Evolutionary conservation across 2,888 invertebrate species (phyloP).

Genomic region (Brachyptera putata): DNA sequence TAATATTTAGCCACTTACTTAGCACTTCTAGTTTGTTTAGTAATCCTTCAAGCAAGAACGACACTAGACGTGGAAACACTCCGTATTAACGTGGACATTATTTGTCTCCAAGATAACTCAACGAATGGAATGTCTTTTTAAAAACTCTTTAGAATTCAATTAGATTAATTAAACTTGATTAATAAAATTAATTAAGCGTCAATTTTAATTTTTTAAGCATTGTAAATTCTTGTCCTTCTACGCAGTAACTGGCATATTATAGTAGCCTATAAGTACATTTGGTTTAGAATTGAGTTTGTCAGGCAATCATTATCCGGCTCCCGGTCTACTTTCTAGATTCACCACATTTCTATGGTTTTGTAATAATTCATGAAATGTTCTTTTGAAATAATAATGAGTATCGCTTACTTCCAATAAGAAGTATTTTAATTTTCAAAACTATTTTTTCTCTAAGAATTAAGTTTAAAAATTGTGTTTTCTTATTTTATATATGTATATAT

Average conservation of each 20-base stretch:
- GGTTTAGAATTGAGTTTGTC: not conserved
- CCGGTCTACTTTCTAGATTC: not conserved
- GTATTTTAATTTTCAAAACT: not conserved
- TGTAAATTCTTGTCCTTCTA: not conserved
- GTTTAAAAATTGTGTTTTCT: not conserved
- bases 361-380: not conserved
- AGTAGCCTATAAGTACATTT: not conserved
- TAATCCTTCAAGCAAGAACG: not conserved
- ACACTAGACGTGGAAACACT: not conserved
- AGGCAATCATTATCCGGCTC: too few species aligned
- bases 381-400: not conserved
- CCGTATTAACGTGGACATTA: not conserved
- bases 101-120: not conserved
- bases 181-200: conserved; percentile 10
- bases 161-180: not conserved
- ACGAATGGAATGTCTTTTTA: not conserved
- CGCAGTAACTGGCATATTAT: not conserved
- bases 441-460: not conserved
- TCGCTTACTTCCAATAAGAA: conserved; percentile 2
- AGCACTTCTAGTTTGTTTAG: not conserved
- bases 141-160: not conserved
- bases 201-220: not conserved
- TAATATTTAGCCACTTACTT: not conserved
- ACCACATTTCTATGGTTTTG: too few species aligned
- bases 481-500: not conserved